Conservation (phyloP, 2,888 invertebrate genomes). For the Papilio elwesi region DNA sequence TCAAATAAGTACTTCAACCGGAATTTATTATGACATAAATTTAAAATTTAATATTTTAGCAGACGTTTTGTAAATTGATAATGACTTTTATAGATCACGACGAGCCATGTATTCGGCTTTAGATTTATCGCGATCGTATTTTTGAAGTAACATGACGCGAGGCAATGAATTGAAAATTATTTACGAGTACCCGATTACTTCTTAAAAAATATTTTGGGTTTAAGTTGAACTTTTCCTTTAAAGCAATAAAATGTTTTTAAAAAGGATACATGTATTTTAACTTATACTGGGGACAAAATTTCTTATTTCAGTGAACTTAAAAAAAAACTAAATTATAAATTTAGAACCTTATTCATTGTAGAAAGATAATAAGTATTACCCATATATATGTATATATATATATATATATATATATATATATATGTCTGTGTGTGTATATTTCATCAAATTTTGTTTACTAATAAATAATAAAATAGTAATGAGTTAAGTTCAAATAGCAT, state of each 20-base stretch:
- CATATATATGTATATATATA: no score
- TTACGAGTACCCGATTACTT: background rate
- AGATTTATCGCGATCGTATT: conserved; percentile 4
- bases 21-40: conserved; percentile 30
- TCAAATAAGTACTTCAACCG: conserved; percentile 8
- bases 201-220: background rate
- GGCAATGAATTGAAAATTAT: conserved; percentile 19
- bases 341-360: no score
- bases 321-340: background rate
- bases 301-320: background rate
- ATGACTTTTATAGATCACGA: conserved; percentile 28
- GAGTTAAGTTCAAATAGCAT: no score
- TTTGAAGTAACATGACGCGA: conserved; percentile 13
- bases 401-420: no score
- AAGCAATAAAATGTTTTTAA: no score
- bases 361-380: no score
- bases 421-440: no score
- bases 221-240: no score
- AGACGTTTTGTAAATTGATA: conserved; percentile 25
- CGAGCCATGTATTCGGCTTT: background rate
- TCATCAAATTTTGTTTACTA: no score
- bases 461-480: no score
- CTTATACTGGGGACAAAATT: no score
- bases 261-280: no score
- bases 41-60: conserved; percentile 18